Evolutionary conservation across 2,888 invertebrate genomes (phyloP), one percentile per base, ranked within the genome.

Genomic region (Isoperla grammatica): DNA sequence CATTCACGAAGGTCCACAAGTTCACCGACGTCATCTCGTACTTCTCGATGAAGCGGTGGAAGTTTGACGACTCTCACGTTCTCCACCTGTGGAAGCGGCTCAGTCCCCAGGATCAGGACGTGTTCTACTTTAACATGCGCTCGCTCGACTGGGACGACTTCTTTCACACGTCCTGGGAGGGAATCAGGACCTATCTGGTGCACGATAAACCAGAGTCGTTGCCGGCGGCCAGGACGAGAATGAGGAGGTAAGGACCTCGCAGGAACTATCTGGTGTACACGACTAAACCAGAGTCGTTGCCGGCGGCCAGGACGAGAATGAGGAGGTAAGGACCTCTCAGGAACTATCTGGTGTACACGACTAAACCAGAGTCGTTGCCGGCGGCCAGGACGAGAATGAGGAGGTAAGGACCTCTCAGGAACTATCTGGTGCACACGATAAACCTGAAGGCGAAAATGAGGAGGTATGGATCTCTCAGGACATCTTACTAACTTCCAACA

Each of bases 1-100:
- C 4, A 39, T 15, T 17, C n/a, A 19, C 39, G 19, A 60, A 60
- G 35, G 39, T 60, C 11, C 60, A 60, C 50, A 56, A 57, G 50
- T 57, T 56, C 50, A 35, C 43, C 2, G 56, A 50, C 20, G 45
- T 60, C 8, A 42, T 56, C 11, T 19, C 40, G 2, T 60, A 43
- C 60, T 60, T 60, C 50, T n/a, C 15, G 13, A 29, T 20, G 6
- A 40, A 37, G 2, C 23, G 43, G 12, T 60, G 60, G 60, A 13
- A 22, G 12, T 60, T 60, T 15, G 56, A 56, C 1, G 22, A 49
- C 3, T n/a, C 37, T 3, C 56, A 60, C 20, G 35, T 50, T 4
- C 35, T 43, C n/a, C 15, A 15, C 8, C 12, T 60, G 19, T 60
- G 60, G 56, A 50, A 22, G 12, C 23, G 40, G 22, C n/a, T 57